Percentiles rank a stretch among this genome's conserved stretches.
phyloP scores from a whole-genome alignment of 2,888 invertebrate genomes.

The Rhagium mordax region DNA sequence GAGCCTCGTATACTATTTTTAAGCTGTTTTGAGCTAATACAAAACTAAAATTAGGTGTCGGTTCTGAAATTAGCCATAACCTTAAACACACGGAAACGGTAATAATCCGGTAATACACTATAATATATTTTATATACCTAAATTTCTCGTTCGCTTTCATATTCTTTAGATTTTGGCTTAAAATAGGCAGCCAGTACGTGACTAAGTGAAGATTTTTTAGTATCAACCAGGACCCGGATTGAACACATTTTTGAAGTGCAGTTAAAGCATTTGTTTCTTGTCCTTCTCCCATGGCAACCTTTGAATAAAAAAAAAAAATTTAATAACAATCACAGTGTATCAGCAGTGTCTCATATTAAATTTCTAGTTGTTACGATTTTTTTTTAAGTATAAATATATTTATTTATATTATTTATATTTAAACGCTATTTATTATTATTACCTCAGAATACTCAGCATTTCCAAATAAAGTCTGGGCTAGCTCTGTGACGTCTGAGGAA shows the following conservation, averaged over 20 bases:
- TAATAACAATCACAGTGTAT: too few species aligned
- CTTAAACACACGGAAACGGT: conserved; percentile 59
- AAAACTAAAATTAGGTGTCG: conserved; percentile 82
- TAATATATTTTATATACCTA: conserved; percentile 56
- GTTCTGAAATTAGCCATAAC: conserved; percentile 91
- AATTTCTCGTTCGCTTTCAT: conserved; percentile 74
- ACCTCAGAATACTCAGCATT: conserved; percentile 25
- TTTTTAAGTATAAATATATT: too few species aligned
- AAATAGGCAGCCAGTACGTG: conserved; percentile 78
- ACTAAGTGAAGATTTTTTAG: conserved; percentile 88
- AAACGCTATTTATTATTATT: too few species aligned
- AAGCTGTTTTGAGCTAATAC: conserved; percentile 84
- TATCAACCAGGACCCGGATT: conserved; percentile 83
- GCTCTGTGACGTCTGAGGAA: conserved; percentile 82
- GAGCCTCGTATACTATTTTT: conserved; percentile 87
- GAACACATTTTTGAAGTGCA: conserved; percentile 74
- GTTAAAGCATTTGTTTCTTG: conserved; percentile 78
- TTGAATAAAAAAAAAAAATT: too few species aligned
- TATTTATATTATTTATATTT: too few species aligned
- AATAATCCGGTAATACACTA: too few species aligned
- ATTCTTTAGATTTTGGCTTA: conserved; percentile 78
- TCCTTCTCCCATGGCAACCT: conserved; percentile 88
- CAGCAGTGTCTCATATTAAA: too few species aligned
- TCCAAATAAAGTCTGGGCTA: conserved; percentile 71
- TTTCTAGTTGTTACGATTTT: too few species aligned